Percentiles rank a stretch among this genome's conserved stretches.
Conservation (phyloP, 2,797 vertebrate species). For the Lacerta agilis region DNA sequence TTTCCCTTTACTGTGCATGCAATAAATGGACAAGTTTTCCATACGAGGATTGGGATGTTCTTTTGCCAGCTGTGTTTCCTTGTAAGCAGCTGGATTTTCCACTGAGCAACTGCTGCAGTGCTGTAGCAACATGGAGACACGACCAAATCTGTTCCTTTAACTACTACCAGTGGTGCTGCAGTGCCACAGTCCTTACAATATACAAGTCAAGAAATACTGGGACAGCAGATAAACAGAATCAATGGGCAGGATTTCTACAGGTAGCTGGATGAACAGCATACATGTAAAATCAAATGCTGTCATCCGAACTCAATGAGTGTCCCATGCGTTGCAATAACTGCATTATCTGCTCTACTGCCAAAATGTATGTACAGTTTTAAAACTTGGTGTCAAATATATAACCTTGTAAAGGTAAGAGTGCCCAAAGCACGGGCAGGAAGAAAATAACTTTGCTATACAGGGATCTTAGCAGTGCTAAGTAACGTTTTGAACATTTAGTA, state of each 20-base stretch:
- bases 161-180: slow-evolving; percentile 36
- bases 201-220: slow-evolving; percentile 19
- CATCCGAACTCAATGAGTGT: rapidly evolving
- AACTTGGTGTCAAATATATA: slow-evolving; percentile 17
- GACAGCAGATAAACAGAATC: neutral
- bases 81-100: slow-evolving; percentile 32
- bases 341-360: slow-evolving; percentile 51
- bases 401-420: slow-evolving; percentile 53
- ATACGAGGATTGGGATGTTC: slow-evolving; percentile 36
- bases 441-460: neutral
- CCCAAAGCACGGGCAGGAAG: slow-evolving; percentile 44
- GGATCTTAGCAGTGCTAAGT: slow-evolving; percentile 60
- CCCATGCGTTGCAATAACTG: neutral
- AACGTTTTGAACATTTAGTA: slow-evolving; percentile 51
- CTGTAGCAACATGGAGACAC: slow-evolving; percentile 29
- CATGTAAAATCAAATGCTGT: neutral
- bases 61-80: slow-evolving; percentile 24
- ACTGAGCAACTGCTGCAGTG: neutral
- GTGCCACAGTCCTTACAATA: slow-evolving; percentile 48
- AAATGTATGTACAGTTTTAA: slow-evolving; percentile 61
- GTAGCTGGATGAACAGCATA: rapidly evolving
- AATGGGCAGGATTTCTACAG: neutral
- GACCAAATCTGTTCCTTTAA: slow-evolving; percentile 4
- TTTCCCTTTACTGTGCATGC: slow-evolving; percentile 55
- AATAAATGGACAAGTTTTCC: slow-evolving; percentile 48